Evolutionary conservation across 2,888 invertebrate genomes (phyloP), one percentile per base, ranked within the genome.

Genomic region (Geotrupes spiniger): DNA sequence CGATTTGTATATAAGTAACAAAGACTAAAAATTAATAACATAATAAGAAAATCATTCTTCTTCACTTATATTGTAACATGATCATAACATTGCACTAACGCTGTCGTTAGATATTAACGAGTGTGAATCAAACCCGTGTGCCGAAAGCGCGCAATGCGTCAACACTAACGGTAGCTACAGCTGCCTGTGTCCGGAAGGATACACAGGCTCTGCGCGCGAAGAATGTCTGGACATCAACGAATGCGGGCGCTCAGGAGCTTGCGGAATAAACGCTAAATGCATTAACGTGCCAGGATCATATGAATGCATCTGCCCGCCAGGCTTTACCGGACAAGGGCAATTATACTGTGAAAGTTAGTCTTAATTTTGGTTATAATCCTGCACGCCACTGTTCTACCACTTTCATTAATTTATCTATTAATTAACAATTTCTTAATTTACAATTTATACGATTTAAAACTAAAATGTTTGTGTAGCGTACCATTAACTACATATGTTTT

Each of bases 271-370:
- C 72, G 85, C 89, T 57, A 83, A 84, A 72, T 91, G 90, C 76
- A 82, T 84, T 72, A 91, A 91, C 73, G 80, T 84, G 42, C 84
- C 84, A n/a, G 90, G 90, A 61, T 84, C 86, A 46, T 87, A 81
- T 77, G 84, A 84, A 68, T 89, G 89, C 72, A 76, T 84, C 55
- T 89, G 89, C 69, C 85, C 85, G 21, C 79, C 79, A 61, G 88
- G 89, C 57, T 88, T 86, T 75, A 78, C 80, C 60, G 88, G 88
- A 65, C 84, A 86, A 71, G 85, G 87, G 63, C 80, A 83, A 66
- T 80, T 82, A 58, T 81, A 81, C 62, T 88, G 88, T 76, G 83
- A 86, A 83, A 88, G 88, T 87, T 81, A 84, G 84, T 78, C 54
- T 43, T 46, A 25, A 56, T 27, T 42, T 41, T 40, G n/a, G 39